Evolutionary conservation across 2,888 invertebrate species (phyloP).

Genomic region (Torymus tubicola): DNA sequence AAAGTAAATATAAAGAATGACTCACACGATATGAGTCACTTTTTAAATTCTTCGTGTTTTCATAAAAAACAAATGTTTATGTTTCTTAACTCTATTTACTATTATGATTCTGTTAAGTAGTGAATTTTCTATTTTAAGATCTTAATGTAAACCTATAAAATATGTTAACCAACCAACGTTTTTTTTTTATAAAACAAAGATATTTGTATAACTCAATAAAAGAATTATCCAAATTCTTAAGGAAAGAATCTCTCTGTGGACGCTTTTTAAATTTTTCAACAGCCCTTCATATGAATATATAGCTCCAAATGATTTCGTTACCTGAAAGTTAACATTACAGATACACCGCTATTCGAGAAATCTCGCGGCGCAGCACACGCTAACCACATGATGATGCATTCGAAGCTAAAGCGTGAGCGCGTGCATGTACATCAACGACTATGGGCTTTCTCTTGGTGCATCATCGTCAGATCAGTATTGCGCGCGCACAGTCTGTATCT

Average conservation of each 20-base stretch:
- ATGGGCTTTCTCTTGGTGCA: slow-evolving; percentile 40
- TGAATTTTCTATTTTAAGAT: no score
- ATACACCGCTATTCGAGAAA: slow-evolving; percentile 15
- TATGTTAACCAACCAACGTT: no score
- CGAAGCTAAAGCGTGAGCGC: not conserved
- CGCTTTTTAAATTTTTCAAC: no score
- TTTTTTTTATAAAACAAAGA: no score
- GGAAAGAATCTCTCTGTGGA: no score
- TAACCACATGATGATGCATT: not conserved
- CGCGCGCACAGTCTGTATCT: not conserved
- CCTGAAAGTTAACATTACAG: not conserved
- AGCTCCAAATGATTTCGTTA: slow-evolving; percentile 11
- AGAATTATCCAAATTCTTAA: no score
- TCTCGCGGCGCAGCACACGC: not conserved
- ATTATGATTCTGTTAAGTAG: no score
- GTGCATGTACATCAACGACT: slow-evolving; percentile 19
- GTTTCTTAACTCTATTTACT: no score
- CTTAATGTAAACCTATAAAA: no score
- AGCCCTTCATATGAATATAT: not conserved
- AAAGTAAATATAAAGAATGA: not conserved
- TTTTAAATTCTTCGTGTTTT: not conserved
- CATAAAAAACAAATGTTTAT: no score
- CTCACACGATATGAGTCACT: not conserved
- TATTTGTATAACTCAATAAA: no score
- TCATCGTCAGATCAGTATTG: slow-evolving; percentile 13